phyloP scores from a whole-genome alignment of 2,797 vertebrate genomes.

The Dromococcyx pavoninus region DNA sequence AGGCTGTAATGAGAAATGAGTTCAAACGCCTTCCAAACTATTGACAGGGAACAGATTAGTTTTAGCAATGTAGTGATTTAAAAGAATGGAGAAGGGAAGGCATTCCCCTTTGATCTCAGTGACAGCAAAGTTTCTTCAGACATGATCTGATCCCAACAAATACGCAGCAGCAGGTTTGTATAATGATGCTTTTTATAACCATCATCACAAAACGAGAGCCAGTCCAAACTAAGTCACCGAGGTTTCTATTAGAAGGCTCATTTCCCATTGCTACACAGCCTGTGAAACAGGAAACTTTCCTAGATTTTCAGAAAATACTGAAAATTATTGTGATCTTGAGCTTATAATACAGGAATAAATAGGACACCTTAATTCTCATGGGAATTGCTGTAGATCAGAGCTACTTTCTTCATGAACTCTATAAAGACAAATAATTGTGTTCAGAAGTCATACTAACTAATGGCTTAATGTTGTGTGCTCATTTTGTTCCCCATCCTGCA shows the following conservation, averaged over 20 bases:
- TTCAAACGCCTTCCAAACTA: conserved; percentile 22
- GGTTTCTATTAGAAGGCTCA: not conserved
- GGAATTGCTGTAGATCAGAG: not conserved
- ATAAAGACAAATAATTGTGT: not conserved
- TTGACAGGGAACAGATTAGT: conserved; percentile 1
- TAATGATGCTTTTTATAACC: not conserved
- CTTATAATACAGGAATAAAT: not conserved
- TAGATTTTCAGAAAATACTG: not conserved
- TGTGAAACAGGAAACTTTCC: not conserved
- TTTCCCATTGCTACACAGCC: not conserved
- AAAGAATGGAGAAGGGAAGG: not conserved
- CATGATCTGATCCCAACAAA: not conserved
- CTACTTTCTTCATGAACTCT: not conserved
- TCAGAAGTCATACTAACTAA: not conserved
- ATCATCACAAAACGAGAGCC: not conserved
- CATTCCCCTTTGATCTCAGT: conserved; percentile 1
- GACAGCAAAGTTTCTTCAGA: not conserved
- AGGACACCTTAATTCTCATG: not conserved
- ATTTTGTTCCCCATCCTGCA: not conserved
- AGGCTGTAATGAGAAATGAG: not conserved
- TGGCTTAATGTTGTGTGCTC: accelerated
- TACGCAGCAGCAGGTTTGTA: not conserved
- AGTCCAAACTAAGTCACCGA: not conserved
- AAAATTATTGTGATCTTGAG: not conserved
- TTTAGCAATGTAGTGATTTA: not conserved